Percentiles rank a stretch among this genome's conserved stretches.
phyloP scores from a whole-genome alignment of 92 coral and sea anemone genomes.

The Chrysogorgia sp. region DNA sequence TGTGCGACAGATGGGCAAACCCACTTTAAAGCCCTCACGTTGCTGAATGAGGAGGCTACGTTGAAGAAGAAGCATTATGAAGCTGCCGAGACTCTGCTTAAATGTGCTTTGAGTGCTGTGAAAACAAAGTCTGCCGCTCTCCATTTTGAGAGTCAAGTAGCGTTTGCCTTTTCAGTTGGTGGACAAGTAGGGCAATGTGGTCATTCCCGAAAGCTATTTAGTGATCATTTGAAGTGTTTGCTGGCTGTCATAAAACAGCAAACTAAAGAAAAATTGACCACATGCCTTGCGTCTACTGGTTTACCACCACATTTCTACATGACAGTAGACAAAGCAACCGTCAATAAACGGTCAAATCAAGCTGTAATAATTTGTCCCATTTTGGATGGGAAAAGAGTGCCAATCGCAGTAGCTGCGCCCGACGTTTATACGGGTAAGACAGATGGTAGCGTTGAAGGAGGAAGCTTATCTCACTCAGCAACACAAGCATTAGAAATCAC shows the following conservation, averaged over 20 bases:
- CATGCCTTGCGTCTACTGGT: slow-evolving; percentile 8
- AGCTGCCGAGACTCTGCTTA: slow-evolving; percentile 34
- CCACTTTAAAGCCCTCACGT: slow-evolving; percentile 26
- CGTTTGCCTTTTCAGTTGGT: slow-evolving; percentile 25
- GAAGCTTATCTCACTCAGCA: slow-evolving; percentile 9
- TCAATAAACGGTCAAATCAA: slow-evolving; percentile 21
- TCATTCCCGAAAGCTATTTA: slow-evolving; percentile 23
- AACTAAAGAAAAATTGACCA: slow-evolving; percentile 14
- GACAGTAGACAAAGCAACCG: slow-evolving; percentile 25
- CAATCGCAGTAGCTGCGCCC: slow-evolving; percentile 26
- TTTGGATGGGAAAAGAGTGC: slow-evolving; percentile 15
- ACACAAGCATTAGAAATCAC: slow-evolving; percentile 20
- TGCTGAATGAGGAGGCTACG: background rate
- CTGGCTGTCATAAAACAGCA: slow-evolving; percentile 3
- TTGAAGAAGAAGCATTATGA: slow-evolving; percentile 27
- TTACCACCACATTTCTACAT: slow-evolving; percentile 24
- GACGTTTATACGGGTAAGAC: background rate
- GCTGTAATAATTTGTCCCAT: slow-evolving; percentile 6
- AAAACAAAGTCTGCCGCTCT: too few species aligned
- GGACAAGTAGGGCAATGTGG: slow-evolving; percentile 37
- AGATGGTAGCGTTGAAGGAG: slow-evolving; percentile 12
- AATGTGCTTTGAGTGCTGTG: slow-evolving; percentile 16
- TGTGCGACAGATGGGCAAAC: slow-evolving; percentile 34
- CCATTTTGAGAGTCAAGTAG: slow-evolving; percentile 27
- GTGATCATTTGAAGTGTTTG: slow-evolving; percentile 19